A percentile compares a stretch with the other conserved stretches of the same genome.
phyloP scores from a whole-genome alignment of 2,797 vertebrate genomes.

The Moxostoma hubbsi region DNA sequence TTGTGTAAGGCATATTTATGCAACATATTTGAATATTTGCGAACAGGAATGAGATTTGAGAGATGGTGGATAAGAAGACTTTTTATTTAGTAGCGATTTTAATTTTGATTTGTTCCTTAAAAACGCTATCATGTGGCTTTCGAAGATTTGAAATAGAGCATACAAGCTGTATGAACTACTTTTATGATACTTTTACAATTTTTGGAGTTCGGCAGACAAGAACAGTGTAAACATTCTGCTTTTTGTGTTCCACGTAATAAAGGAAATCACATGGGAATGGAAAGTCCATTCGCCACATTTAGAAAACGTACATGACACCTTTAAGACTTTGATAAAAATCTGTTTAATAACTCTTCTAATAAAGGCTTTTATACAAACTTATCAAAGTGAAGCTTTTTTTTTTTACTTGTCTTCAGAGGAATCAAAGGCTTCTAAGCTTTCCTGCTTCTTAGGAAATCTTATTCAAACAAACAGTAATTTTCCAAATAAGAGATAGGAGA shows the following conservation, averaged over 20 bases:
- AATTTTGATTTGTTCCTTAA: neutral
- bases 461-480: constrained; percentile 33
- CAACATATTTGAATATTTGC: neutral
- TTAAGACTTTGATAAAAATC: neutral
- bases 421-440: neutral
- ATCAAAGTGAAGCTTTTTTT: constrained; percentile 12
- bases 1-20: neutral
- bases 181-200: neutral
- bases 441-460: constrained; percentile 18
- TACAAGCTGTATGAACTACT: neutral
- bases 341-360: neutral
- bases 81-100: neutral
- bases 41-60: neutral
- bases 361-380: neutral
- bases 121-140: neutral
- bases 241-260: neutral
- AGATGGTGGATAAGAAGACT: neutral
- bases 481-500: constrained; percentile 14
- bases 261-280: neutral
- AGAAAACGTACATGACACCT: neutral
- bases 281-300: neutral
- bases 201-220: neutral
- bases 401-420: neutral
- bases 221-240: neutral
- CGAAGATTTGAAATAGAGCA: neutral